These are phyloP conservation scores for Agrochola lychnidis DNA, from an alignment of 2,888 invertebrate genomes.

Conservation along the genomic window DNA sequence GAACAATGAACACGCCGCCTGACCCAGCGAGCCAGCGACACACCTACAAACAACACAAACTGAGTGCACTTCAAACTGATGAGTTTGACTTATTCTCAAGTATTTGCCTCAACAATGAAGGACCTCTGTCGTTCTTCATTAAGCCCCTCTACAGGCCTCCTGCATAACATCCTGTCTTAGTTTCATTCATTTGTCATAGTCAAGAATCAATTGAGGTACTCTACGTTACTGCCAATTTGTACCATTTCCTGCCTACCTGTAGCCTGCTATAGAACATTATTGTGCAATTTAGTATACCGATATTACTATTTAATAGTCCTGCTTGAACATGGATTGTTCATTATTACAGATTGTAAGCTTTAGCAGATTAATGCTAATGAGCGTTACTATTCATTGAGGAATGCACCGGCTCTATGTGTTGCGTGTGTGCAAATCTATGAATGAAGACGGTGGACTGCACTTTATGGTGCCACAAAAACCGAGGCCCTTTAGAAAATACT, in stretches of 20 bases:
- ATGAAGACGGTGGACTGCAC: constrained; percentile 81
- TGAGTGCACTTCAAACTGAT: constrained; percentile 50
- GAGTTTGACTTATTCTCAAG: constrained; percentile 56
- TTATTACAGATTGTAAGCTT: constrained; percentile 30
- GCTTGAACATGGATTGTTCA: constrained; percentile 32
- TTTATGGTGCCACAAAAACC: constrained; percentile 84
- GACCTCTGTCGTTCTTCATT: constrained; percentile 65
- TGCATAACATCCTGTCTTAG: constrained; percentile 69
- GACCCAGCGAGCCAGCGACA: constrained; percentile 57
- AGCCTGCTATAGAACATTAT: constrained; percentile 46
- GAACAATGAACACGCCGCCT: constrained; percentile 78
- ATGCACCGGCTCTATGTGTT: constrained; percentile 53
- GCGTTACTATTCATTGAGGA: constrained; percentile 52
- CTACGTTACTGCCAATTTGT: constrained; percentile 68
- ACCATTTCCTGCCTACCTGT: constrained; percentile 67
- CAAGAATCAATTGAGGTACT: constrained; percentile 69
- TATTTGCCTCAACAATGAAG: constrained; percentile 58
- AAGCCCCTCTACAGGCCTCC: constrained; percentile 58
- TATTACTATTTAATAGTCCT: constrained; percentile 57
- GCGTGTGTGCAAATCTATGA: constrained; percentile 78
- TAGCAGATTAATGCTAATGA: constrained; percentile 15
- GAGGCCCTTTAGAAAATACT: constrained; percentile 83
- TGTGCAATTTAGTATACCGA: constrained; percentile 51
- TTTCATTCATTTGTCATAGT: constrained; percentile 70
- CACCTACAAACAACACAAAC: constrained; percentile 62